Evolutionary conservation across 1,140 invertebrate species (phyloP).

Genomic region (Gryllus bimaculatus): DNA sequence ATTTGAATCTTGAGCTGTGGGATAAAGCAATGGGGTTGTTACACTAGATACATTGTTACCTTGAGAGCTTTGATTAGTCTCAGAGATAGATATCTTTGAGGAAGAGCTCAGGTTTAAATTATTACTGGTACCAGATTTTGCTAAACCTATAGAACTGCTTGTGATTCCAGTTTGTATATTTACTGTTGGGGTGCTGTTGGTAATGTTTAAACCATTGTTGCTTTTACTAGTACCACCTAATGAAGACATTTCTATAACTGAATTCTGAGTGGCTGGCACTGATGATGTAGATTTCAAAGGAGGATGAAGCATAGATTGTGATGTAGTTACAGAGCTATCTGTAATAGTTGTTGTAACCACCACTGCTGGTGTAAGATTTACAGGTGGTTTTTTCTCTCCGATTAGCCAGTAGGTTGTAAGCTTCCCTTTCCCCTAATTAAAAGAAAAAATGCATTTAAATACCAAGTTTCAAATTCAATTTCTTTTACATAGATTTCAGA

Average conservation of each 20-base stretch:
- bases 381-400: slow-evolving; percentile 46
- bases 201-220: not conserved
- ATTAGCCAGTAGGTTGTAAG: slow-evolving; percentile 86
- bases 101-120: not conserved
- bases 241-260: not conserved
- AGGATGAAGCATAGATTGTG: not conserved
- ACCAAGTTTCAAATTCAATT: not conserved
- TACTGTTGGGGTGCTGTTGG: not conserved
- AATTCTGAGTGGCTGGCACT: not conserved
- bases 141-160: not conserved
- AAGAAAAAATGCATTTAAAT: slow-evolving; percentile 8
- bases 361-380: not conserved
- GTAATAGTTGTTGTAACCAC: not conserved
- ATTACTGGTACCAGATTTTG: not conserved
- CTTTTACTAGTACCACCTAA: not conserved
- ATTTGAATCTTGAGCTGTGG: not conserved
- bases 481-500: not conserved
- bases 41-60: not conserved
- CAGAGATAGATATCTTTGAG: not conserved
- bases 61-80: not conserved
- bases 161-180: not conserved
- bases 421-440: slow-evolving; percentile 69
- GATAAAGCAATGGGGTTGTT: not conserved
- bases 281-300: too few species aligned
- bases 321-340: not conserved